These are phyloP conservation scores for Brenthis ino DNA, from an alignment of 2,888 invertebrate genomes.

Conservation along the genomic window DNA sequence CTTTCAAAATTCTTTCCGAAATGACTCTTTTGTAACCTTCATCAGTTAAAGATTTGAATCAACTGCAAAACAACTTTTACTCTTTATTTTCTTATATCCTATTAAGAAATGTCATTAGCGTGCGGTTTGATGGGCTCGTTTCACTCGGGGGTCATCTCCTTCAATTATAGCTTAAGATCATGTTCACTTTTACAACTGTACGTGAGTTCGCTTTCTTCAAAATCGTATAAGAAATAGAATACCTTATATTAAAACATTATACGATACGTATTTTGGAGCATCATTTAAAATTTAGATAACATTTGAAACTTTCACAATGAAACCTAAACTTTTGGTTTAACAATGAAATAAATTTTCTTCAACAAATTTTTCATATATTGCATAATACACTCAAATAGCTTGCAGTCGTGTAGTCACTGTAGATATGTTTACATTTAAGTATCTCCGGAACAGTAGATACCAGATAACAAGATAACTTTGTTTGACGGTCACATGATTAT, in stretches of 20 bases:
- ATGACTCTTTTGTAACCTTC: slow-evolving; percentile 17
- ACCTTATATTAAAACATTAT: no score
- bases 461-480: slow-evolving; percentile 26
- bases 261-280: no score
- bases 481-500: slow-evolving; percentile 29
- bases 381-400: neutral
- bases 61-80: slow-evolving; percentile 34
- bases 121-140: slow-evolving; percentile 18
- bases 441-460: slow-evolving; percentile 29
- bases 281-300: no score
- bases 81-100: slow-evolving; percentile 30
- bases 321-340: neutral
- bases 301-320: neutral
- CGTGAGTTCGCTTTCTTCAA: neutral
- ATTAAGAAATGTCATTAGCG: slow-evolving; percentile 25
- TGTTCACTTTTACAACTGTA: slow-evolving; percentile 12
- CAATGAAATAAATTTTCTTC: no score
- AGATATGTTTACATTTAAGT: slow-evolving; percentile 14
- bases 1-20: slow-evolving; percentile 25
- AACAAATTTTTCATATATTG: no score
- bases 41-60: slow-evolving; percentile 34
- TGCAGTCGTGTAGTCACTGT: slow-evolving; percentile 4
- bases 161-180: slow-evolving; percentile 9
- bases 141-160: slow-evolving; percentile 13
- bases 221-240: no score